These are phyloP conservation scores for Chondrosia reniformis DNA, from an alignment of 37 sponge, comb jelly and placozoan species.

Conservation along the genomic window DNA sequence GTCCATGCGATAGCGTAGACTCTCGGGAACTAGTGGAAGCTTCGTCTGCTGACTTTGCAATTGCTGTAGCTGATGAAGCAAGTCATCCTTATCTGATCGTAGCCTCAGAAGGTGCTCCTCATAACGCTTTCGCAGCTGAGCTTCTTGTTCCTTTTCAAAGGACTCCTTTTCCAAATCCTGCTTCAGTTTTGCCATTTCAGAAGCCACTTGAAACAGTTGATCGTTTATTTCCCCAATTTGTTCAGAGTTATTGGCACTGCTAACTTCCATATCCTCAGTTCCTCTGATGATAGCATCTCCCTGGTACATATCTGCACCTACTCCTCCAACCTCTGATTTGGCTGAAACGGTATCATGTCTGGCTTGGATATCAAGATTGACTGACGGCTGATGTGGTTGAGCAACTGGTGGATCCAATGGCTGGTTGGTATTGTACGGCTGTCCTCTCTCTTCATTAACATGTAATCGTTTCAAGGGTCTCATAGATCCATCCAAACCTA, in stretches of 20 bases:
- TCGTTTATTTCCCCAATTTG: not conserved
- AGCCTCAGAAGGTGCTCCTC: not conserved
- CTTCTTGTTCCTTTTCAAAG: not conserved
- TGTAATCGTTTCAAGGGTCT: too few species aligned
- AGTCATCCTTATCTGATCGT: not conserved
- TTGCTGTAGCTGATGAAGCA: not conserved
- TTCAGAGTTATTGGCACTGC: not conserved
- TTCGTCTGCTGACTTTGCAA: not conserved
- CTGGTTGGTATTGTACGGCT: too few species aligned
- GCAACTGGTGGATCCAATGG: too few species aligned
- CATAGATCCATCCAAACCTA: too few species aligned
- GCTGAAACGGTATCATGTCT: too few species aligned
- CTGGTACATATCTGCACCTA: too few species aligned
- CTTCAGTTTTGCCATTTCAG: not conserved
- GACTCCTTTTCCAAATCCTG: not conserved
- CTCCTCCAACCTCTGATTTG: too few species aligned
- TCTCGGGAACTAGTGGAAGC: not conserved
- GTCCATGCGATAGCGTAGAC: constrained; percentile 49
- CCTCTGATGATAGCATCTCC: too few species aligned
- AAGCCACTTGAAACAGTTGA: not conserved
- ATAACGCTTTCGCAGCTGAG: not conserved
- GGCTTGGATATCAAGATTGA: too few species aligned
- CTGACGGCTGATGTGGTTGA: too few species aligned
- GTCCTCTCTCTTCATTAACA: too few species aligned
- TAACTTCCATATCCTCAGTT: too few species aligned